Percentiles rank a stretch among this genome's conserved stretches.
phyloP scores from a whole-genome alignment of 2,113 vertebrate species.

The Amazona vittata region DNA sequence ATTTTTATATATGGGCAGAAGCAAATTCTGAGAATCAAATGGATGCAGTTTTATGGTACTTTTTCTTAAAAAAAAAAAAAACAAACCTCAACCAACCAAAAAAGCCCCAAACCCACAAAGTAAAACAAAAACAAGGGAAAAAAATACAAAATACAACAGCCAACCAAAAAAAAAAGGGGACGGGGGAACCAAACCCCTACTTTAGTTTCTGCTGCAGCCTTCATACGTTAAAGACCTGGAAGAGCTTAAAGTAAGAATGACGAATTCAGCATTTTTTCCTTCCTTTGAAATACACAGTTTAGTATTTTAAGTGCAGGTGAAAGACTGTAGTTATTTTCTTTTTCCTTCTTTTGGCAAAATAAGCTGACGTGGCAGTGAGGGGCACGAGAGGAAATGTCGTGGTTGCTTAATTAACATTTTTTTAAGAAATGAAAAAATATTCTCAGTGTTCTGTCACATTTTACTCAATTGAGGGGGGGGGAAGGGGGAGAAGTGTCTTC shows the following conservation, averaged over 20 bases:
- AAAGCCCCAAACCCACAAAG: neutral
- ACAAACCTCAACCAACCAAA: too few relatives aligned
- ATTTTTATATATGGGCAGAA: neutral
- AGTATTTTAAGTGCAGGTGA: neutral
- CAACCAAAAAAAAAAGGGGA: too few relatives aligned
- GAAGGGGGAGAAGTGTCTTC: neutral
- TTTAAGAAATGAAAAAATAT: neutral
- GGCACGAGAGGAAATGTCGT: neutral
- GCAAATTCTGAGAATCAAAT: neutral
- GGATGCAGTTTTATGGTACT: neutral
- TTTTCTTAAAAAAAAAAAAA: neutral
- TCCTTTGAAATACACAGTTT: neutral
- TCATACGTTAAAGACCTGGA: neutral
- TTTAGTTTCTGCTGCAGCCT: neutral
- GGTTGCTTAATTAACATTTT: neutral
- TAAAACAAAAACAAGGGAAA: neutral
- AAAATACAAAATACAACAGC: neutral
- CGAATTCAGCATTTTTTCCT: neutral
- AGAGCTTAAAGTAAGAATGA: neutral
- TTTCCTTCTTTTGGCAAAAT: neutral
- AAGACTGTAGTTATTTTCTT: neutral
- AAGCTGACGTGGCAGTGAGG: neutral
- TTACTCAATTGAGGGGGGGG: fast-evolving
- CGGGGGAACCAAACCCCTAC: neutral
- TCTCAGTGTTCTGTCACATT: neutral